Conservation (phyloP, 2,113 vertebrate genomes). For the Lophotis ruficrista region DNA sequence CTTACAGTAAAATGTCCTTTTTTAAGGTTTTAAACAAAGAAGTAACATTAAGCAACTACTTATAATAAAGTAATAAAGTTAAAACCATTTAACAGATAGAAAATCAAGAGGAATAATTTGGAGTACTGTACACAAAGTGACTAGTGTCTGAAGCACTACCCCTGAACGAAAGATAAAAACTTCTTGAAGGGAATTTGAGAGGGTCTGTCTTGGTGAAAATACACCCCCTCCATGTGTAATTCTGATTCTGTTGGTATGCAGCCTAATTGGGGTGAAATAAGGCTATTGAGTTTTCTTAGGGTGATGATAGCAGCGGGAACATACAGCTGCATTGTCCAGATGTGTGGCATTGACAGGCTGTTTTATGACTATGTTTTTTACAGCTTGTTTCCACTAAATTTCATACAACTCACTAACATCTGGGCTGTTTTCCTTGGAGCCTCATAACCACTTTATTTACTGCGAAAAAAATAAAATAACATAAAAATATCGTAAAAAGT, state of each 20-base stretch:
- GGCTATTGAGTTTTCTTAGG: constrained; percentile 78
- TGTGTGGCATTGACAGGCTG: constrained; percentile 81
- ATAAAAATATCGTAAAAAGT: constrained; percentile 74
- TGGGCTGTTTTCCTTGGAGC: constrained; percentile 78
- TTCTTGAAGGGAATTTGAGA: constrained; percentile 27
- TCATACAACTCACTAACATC: constrained; percentile 82
- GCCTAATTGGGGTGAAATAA: constrained; percentile 84
- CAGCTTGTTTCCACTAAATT: constrained; percentile 84
- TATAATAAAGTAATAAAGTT: not conserved
- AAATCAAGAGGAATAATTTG: not conserved
- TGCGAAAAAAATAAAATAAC: constrained; percentile 78
- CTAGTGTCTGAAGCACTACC: constrained; percentile 7
- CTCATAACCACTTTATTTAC: constrained; percentile 80
- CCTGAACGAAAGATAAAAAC: constrained; percentile 64
- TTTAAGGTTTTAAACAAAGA: constrained; percentile 6
- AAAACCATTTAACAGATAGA: not conserved
- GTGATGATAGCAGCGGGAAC: constrained; percentile 79
- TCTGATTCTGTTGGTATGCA: constrained; percentile 67
- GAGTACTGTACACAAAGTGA: not conserved
- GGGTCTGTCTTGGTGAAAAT: not conserved
- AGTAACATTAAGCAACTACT: not conserved
- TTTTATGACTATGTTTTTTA: constrained; percentile 81
- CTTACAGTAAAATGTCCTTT: not conserved
- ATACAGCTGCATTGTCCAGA: constrained; percentile 82
- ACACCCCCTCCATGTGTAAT: constrained; percentile 4